These are phyloP conservation scores for Monopis laevigella DNA, from an alignment of 2,888 invertebrate species.

Conservation along the genomic window DNA sequence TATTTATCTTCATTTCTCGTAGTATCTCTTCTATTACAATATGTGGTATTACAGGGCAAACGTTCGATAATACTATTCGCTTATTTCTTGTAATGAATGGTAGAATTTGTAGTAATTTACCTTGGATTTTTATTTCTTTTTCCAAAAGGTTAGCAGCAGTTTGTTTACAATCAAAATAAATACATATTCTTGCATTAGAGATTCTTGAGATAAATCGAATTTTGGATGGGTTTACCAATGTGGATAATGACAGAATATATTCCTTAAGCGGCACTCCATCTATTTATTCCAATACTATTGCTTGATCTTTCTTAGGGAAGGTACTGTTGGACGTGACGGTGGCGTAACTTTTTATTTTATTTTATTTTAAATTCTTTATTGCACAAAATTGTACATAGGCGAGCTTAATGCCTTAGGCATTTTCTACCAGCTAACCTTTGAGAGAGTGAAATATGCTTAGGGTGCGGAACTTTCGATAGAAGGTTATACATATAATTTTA, in stretches of 20 bases:
- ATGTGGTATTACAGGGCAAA: conserved; percentile 18
- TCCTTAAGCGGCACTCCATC: conserved; percentile 17
- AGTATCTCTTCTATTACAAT: conserved; percentile 3
- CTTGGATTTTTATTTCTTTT: conserved; percentile 11
- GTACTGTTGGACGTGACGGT: conserved; percentile 14
- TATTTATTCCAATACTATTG: conserved; percentile 18
- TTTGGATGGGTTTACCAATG: conserved; percentile 9
- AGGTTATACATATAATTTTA: no score
- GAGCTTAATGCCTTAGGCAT: no score
- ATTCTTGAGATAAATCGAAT: conserved; percentile 18
- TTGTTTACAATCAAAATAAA: conserved; percentile 16
- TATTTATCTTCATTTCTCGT: background rate
- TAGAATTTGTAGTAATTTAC: conserved; percentile 17
- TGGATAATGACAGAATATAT: conserved; percentile 14
- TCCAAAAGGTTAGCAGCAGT: conserved; percentile 16
- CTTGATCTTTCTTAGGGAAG: conserved; percentile 20
- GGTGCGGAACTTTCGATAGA: no score
- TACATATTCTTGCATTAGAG: conserved; percentile 17
- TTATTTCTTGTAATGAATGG: conserved; percentile 19
- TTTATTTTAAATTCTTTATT: no score
- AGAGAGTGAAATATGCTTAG: no score
- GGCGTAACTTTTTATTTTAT: conserved; percentile 14
- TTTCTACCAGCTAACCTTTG: no score
- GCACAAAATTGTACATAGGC: no score
- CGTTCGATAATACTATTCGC: conserved; percentile 19